A percentile compares a stretch with the other conserved stretches of the same genome.
phyloP scores from a whole-genome alignment of 2,113 vertebrate genomes.

The Callaeas wilsoni region DNA sequence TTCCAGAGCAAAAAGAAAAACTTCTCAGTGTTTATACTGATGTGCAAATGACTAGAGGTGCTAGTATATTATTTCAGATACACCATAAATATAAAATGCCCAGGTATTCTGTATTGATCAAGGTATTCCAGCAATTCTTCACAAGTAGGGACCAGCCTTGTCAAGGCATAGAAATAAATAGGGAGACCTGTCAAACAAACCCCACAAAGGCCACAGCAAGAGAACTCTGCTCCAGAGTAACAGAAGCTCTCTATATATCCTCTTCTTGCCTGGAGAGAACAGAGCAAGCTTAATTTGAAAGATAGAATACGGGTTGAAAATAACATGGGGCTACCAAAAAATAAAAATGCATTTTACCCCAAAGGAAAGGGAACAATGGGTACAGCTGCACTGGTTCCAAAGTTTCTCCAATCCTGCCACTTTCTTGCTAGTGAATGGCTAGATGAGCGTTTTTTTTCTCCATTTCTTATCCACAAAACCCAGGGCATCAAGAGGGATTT shows the following conservation, averaged over 20 bases:
- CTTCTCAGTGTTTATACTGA: neutral
- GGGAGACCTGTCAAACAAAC: neutral
- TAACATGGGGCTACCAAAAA: neutral
- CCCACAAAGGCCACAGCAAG: neutral
- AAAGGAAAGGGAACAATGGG: neutral
- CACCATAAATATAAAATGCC: neutral
- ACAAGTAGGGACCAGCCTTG: neutral
- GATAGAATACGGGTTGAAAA: neutral
- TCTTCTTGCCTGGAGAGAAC: neutral
- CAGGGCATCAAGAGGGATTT: neutral
- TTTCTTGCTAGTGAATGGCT: neutral
- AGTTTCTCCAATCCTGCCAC: neutral
- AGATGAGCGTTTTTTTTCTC: neutral
- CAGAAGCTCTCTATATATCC: neutral
- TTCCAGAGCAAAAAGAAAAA: neutral
- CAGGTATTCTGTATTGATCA: neutral
- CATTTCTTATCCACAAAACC: neutral
- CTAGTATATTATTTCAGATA: neutral
- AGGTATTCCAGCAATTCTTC: neutral
- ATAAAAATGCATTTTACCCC: neutral
- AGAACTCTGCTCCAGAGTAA: neutral
- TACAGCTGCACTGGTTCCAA: neutral
- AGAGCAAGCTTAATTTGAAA: neutral
- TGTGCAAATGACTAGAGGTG: neutral
- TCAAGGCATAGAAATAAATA: neutral